Base-by-base conservation (phyloP, 2,888 invertebrate genomes). In the Erebia epiphron region DNA sequence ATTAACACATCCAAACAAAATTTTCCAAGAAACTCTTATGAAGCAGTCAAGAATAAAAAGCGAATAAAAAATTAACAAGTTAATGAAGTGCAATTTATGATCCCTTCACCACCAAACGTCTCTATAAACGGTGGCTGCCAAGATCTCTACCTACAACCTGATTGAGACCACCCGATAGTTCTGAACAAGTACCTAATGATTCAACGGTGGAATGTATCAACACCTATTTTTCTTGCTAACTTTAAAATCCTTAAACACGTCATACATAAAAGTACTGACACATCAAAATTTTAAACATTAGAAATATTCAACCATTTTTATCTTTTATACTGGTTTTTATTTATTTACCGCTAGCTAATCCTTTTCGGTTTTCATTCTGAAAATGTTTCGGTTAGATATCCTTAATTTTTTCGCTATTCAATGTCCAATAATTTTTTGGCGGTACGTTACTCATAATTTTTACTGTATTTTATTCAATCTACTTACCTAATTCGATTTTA, bases 121-220 rank as follows among this genome's bases (percentile, higher is more conserved):
- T 61, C 57, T 66, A 66, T 71, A 65, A 65, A 68, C 65, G 65
- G 57, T 58, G 69, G 60, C 65, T 52, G 52, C 66, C 16, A 52
- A 49, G 62, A 14, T 1, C 46, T 50, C 9, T 64, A 64, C 49
- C 26, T 50, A 68, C 41, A 52, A 52, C 64, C 58, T 65, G 60
- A 46, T 61, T 65, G 46, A 80, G 79, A 76, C 78, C 79, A 79
- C 79, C 79, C 72, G 70, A 70, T 69, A 50, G 72, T 77, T 77
- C 78, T 67, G 13, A 66, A 75, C 76, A 77, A 79, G 46, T 61
- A 26, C 26, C 26, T 26, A 35, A 69, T 73, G 75, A 75, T 68
- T 75, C 75, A 73, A 72, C 69, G 26, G 54, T 41, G 18, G 54
- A 35, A 35, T 35, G 7, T 18, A 67, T 72, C 50, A 68, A 46